Conservation (phyloP, 2,113 vertebrate genomes). For the Hippocampus barbouri region DNA sequence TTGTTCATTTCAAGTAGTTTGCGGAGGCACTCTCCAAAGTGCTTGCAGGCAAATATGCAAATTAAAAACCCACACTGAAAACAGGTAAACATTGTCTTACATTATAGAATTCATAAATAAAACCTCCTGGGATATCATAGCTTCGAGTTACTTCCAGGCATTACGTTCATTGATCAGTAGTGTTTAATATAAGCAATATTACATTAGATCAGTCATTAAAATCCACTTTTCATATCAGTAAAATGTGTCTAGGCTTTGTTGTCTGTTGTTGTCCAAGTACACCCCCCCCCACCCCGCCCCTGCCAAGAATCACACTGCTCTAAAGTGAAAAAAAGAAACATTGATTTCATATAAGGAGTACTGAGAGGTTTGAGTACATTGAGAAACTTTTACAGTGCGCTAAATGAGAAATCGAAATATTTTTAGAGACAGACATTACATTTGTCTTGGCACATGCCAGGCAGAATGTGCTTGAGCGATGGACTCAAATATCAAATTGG, state of each 20-base stretch:
- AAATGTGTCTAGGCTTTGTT: no score
- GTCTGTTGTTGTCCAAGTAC: no score
- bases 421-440: conserved; percentile 19
- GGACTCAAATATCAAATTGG: conserved; percentile 7
- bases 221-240: neutral
- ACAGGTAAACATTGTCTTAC: conserved; percentile 18
- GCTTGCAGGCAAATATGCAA: conserved; percentile 28
- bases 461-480: conserved; percentile 4
- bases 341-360: neutral
- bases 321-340: neutral
- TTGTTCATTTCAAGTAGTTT: conserved; percentile 14
- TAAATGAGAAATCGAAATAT: conserved; percentile 31
- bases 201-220: neutral
- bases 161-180: neutral
- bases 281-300: no score
- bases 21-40: conserved; percentile 26
- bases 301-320: no score
- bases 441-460: conserved; percentile 7
- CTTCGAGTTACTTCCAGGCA: conserved; percentile 3
- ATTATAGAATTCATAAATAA: conserved; percentile 37
- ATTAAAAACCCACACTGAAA: conserved; percentile 37
- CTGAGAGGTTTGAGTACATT: conserved; percentile 7
- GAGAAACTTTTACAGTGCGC: conserved; percentile 40
- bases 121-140: conserved; percentile 26
- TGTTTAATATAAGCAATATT: no score